Percentiles rank a stretch among this genome's conserved stretches.
Evolutionary conservation across 2,888 invertebrate genomes (phyloP).

Genomic region (Alloplasta piceator): DNA sequence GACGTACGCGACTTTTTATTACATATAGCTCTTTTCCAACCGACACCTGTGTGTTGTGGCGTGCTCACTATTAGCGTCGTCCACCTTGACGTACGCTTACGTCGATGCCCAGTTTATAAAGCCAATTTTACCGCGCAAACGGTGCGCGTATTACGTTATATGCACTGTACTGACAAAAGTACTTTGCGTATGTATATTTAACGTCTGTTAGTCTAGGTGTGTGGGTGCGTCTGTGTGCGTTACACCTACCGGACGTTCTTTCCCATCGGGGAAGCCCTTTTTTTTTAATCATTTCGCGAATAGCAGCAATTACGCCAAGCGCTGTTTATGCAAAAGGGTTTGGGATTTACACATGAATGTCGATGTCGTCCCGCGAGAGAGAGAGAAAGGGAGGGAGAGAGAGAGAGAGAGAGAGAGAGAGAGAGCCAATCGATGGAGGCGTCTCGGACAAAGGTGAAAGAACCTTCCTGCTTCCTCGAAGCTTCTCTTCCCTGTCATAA

Average conservation of each 20-base stretch:
- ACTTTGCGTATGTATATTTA: neutral
- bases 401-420: neutral
- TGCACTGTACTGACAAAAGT: slow-evolving; percentile 8
- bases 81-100: slow-evolving; percentile 40
- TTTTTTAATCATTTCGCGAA: slow-evolving; percentile 54
- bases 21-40: slow-evolving; percentile 47
- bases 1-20: slow-evolving; percentile 4
- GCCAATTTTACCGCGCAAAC: slow-evolving; percentile 26
- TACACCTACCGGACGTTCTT: neutral
- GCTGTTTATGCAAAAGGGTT: neutral
- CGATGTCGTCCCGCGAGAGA: slow-evolving; percentile 19
- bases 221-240: slow-evolving; percentile 9
- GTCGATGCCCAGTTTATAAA: slow-evolving; percentile 37
- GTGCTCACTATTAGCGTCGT: slow-evolving; percentile 50
- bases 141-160: slow-evolving; percentile 43
- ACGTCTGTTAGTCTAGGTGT: neutral
- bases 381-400: slow-evolving; percentile 3
- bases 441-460: neutral
- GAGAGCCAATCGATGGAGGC: neutral
- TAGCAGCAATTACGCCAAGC: slow-evolving; percentile 47
- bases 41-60: slow-evolving; percentile 16
- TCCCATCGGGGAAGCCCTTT: slow-evolving; percentile 18
- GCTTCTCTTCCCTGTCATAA: slow-evolving; percentile 11
- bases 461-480: slow-evolving; percentile 6
- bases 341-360: slow-evolving; percentile 18